Base-by-base conservation (phyloP, 1,140 invertebrate species). In the Stegodyphus mimosarum region DNA sequence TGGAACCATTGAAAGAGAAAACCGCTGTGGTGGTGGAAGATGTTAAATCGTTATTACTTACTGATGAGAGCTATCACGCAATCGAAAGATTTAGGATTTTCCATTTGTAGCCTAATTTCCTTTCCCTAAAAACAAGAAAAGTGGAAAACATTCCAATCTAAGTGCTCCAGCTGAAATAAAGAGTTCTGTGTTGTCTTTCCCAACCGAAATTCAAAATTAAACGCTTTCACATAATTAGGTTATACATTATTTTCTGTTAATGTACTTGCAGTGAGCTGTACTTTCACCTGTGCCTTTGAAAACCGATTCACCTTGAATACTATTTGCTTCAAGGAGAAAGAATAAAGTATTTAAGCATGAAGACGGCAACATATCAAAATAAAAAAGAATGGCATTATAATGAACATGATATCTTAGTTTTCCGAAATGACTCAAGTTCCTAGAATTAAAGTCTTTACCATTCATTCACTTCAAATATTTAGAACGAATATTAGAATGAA, bases 41-140 rank as follows among this genome's bases (percentile, higher is more conserved):
- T 79, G 70, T 73, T 66, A 81, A 81, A 81, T 81, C 79, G 70
- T 71, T 81, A 81, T 81, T 81, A 73, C 79, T 64, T 81, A 64
- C 69, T 81, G 79, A 81, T 81, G 79, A 81, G 71, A 17, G 49
- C 15, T 51, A 72, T 73, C 79, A 81, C 79, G 79, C 79, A 81
- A 81, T 60, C 67, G 15, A 67, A 63, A 72, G 70, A 81, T 81
- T 81, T 81, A 81, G 71, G 55, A 18, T 48, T 81, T 81, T 72
- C 50, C 53, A 80, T 52, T 80, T 72, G 69, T 80, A 60, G 15
- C 51, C 78, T 79, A 80, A 80, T 80, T 80, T 80, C 48, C 52
- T 80, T 80, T 52, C 60, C 51, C 52, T 63, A 50, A 67, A 80
- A 71, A 49, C 66, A 70, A 51, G 10, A 53, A 69, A 70, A 55